Evolutionary conservation across 53 echinoderm and acorn worm genomes (phyloP).

Genomic region (Actinopyga echinites): DNA sequence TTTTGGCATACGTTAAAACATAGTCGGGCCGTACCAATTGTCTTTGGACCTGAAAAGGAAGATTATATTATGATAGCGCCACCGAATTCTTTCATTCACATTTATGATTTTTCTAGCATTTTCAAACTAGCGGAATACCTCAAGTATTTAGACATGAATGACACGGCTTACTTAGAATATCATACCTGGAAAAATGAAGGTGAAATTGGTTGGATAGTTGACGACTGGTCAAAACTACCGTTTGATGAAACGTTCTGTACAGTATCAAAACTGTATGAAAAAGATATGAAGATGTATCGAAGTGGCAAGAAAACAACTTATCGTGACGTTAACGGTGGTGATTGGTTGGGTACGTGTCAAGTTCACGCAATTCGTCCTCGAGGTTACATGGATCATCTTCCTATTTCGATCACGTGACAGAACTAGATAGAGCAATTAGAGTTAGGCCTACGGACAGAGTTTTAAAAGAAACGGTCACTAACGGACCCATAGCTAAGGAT

Average conservation of each 20-base stretch:
- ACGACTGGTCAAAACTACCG: conserved; percentile 30
- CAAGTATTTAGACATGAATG: neutral
- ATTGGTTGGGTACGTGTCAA: conserved; percentile 37
- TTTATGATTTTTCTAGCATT: conserved; percentile 8
- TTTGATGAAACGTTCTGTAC: conserved; percentile 28
- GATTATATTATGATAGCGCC: conserved; percentile 20
- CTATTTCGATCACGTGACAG: neutral
- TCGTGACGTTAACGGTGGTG: conserved; percentile 32
- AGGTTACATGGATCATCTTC: conserved; percentile 22
- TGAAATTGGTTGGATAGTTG: neutral
- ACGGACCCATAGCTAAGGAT: too few relatives aligned
- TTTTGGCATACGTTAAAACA: conserved; percentile 24
- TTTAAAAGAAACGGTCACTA: neutral
- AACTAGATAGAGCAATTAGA: too few relatives aligned
- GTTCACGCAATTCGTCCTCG: conserved; percentile 37
- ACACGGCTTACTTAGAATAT: conserved; percentile 22
- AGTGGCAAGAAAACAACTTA: neutral
- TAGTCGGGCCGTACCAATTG: neutral
- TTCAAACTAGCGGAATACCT: neutral
- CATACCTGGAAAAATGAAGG: conserved; percentile 20
- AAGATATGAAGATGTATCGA: neutral
- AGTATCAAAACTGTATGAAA: conserved; percentile 1
- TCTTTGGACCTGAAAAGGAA: conserved; percentile 6
- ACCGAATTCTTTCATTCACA: conserved; percentile 27
- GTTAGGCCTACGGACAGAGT: neutral